phyloP scores from a whole-genome alignment of 1,140 invertebrate genomes.

The Mercenaria mercenaria region DNA sequence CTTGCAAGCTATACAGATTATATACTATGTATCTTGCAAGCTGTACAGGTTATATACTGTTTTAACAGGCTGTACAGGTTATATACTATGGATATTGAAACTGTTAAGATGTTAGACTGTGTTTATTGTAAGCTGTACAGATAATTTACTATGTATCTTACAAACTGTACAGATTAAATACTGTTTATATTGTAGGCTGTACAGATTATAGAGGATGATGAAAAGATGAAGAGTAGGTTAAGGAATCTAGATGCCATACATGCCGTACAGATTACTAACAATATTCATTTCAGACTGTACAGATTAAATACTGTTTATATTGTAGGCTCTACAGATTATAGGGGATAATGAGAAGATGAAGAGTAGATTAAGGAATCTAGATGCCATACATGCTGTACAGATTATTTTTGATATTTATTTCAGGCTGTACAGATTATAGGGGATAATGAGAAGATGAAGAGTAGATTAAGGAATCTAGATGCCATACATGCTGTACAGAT shows the following conservation, averaged over 20 bases:
- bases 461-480: conserved; percentile 72
- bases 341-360: conserved; percentile 78
- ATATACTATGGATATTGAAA: too few species aligned
- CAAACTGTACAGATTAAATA: too few species aligned
- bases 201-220: conserved; percentile 77
- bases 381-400: conserved; percentile 77
- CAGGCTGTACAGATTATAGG: conserved; percentile 74
- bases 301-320: neutral
- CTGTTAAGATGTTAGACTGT: too few species aligned
- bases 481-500: conserved; percentile 7
- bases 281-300: too few species aligned
- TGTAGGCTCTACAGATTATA: conserved; percentile 72
- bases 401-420: too few species aligned
- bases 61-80: too few species aligned
- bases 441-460: conserved; percentile 76
- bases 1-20: too few species aligned
- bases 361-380: conserved; percentile 70
- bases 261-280: too few species aligned
- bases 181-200: conserved; percentile 70
- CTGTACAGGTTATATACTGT: too few species aligned
- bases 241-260: conserved; percentile 76
- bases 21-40: too few species aligned
- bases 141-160: too few species aligned
- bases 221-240: conserved; percentile 71
- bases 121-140: conserved; percentile 69